Evolutionary conservation across 2,113 vertebrate genomes (phyloP).

Genomic region (Lophura nycthemera): DNA sequence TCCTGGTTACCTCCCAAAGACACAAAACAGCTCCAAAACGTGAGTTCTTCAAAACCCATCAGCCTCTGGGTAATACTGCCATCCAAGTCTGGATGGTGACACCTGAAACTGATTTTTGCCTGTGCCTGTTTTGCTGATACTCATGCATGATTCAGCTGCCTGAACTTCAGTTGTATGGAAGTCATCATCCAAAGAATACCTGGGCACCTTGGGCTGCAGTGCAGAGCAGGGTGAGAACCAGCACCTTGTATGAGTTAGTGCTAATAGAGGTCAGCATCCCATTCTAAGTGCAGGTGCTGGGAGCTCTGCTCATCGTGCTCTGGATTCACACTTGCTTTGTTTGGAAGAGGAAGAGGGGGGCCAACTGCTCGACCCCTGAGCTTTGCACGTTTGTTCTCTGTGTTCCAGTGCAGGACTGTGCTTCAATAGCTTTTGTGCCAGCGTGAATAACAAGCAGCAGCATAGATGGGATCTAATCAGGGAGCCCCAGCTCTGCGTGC

Average conservation of each 20-base stretch:
- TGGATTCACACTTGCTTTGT: fast-evolving
- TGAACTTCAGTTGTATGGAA: neutral
- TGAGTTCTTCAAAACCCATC: neutral
- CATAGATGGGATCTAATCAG: neutral
- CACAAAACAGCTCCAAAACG: neutral
- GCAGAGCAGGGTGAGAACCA: neutral
- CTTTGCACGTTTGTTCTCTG: neutral
- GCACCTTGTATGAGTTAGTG: fast-evolving
- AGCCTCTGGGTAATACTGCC: neutral
- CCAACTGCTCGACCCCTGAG: neutral
- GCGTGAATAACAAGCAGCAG: slow-evolving; percentile 7
- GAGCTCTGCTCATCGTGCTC: fast-evolving
- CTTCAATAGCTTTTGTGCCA: neutral
- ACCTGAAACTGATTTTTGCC: neutral
- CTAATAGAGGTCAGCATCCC: neutral
- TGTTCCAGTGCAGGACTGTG: fast-evolving
- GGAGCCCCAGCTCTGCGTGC: neutral
- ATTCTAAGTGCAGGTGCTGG: neutral
- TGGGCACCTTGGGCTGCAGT: neutral
- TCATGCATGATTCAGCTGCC: too few relatives aligned
- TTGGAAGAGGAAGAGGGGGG: neutral
- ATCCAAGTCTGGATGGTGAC: neutral
- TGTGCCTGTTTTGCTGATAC: neutral
- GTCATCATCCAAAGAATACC: neutral
- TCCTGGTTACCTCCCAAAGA: neutral